Base-by-base conservation (phyloP, 2,113 vertebrate genomes). In the Benitochromis conjunctus region DNA sequence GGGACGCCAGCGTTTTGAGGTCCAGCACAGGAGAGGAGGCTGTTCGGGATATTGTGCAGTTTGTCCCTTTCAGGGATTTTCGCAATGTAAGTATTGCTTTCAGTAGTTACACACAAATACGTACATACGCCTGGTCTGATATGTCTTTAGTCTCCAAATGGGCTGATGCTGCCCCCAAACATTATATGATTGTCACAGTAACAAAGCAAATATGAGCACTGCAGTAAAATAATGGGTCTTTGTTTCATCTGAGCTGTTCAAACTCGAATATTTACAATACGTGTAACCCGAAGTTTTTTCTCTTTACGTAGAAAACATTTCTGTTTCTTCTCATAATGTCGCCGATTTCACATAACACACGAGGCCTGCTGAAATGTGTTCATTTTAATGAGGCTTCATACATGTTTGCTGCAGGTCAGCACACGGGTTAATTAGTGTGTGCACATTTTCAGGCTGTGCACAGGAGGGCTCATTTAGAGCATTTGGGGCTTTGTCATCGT, bases 21-120 rank as follows among this genome's bases (percentile, higher is more conserved):
- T 99, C 99, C 48, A 89, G 97, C 95, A 97, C 97, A 0, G 99
- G 98, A 16, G 99, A 99, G 94, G 98, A 99, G 92, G 98, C 98
- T 0, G 93, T 97, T 48, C 96, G 98, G 0, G 99, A 99, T 91
- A 99, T 99, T 0, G 99, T 99, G 87, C 99, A 99, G 95, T 99
- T 99, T 0, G 99, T 99, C 87, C 99, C 99, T 82, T 99, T 99
- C 92, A 97, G 99, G 3, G 98, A 99, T 60, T 99, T 99, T 94
- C 97, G 98, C 34, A 98, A 97, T 0, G 99, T 99, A 93, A 98
- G 99, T 96, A 9, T 9, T 46, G 3, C 3, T 54, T 6, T 53
- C 31, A 11, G 5, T 43, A 60, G 6, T 21, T 60, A 1, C 21
- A 3, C 24, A 51, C 43, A 74, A 11, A 74, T 74, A 51, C 51